Evolutionary conservation across 2,797 vertebrate species (phyloP).

Genomic region (Syncerus caffer): DNA sequence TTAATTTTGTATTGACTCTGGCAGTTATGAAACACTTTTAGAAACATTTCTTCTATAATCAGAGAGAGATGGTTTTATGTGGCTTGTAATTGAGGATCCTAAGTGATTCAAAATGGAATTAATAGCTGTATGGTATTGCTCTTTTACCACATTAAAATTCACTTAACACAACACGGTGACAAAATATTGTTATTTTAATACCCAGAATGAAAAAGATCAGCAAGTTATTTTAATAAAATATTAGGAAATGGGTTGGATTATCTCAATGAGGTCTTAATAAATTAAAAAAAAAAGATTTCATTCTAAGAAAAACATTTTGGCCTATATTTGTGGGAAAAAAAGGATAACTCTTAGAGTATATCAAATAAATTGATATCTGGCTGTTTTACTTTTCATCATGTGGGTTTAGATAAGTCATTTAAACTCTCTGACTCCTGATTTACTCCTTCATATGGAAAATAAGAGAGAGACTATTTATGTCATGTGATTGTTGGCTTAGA

Average conservation of each 20-base stretch:
- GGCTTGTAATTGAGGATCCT: background rate
- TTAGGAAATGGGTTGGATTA: background rate
- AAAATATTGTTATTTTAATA: slow-evolving; percentile 1
- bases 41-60: background rate
- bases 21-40: background rate
- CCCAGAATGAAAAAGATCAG: background rate
- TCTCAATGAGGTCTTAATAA: background rate
- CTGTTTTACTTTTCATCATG: background rate
- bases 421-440: background rate
- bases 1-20: background rate
- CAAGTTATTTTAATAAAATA: background rate
- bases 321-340: background rate
- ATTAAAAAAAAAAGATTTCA: background rate
- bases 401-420: background rate
- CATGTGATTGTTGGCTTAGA: background rate
- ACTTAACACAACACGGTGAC: background rate
- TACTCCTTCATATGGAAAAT: background rate
- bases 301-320: background rate
- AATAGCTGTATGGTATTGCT: background rate
- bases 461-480: background rate
- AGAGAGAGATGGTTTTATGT: background rate
- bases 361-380: background rate
- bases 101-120: background rate
- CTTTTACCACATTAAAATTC: background rate
- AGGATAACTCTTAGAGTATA: background rate